Evolutionary conservation across 2,113 vertebrate genomes (phyloP).

Genomic region (Patagioenas fasciata): DNA sequence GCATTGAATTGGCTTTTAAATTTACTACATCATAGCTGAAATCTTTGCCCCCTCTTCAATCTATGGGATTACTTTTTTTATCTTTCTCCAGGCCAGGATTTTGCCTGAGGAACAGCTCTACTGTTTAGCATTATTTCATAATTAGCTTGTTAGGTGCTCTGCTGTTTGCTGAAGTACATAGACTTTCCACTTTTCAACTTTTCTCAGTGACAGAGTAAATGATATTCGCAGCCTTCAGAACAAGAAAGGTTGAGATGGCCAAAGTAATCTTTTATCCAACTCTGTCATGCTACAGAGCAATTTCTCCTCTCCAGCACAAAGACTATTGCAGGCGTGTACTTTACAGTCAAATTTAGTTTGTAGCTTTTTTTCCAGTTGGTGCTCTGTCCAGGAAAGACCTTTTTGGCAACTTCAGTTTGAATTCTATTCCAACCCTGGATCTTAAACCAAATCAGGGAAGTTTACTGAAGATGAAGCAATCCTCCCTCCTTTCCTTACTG

Average conservation of each 20-base stretch:
- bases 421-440: background rate
- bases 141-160: background rate
- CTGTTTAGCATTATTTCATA: background rate
- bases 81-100: background rate
- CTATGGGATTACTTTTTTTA: background rate
- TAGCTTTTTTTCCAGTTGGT: constrained; percentile 1
- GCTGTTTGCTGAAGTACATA: background rate
- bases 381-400: constrained; percentile 7
- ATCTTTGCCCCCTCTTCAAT: background rate
- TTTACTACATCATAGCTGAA: background rate
- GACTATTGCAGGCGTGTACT: background rate
- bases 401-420: constrained; percentile 14
- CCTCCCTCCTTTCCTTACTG: background rate
- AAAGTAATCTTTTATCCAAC: background rate
- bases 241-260: background rate
- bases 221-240: background rate
- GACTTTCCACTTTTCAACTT: background rate
- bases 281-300: background rate
- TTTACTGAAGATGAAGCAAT: background rate
- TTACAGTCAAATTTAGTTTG: background rate
- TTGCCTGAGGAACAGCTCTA: background rate
- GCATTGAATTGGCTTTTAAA: background rate
- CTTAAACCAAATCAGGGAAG: background rate
- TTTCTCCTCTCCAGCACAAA: background rate
- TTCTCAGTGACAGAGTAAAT: background rate